Evolutionary conservation across 2,888 invertebrate species (phyloP).

Genomic region (Diloba caeruleocephala): DNA sequence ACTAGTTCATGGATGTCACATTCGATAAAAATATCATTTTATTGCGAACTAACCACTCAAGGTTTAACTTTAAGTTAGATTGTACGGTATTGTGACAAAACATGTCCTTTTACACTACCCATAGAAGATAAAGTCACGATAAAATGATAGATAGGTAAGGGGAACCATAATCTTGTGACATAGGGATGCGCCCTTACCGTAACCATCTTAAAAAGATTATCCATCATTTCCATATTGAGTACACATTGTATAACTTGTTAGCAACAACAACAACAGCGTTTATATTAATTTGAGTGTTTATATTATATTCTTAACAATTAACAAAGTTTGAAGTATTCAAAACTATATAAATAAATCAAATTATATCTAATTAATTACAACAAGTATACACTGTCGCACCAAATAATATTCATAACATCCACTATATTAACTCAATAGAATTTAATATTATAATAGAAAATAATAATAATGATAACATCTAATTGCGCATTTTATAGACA

Average conservation of each 20-base stretch:
- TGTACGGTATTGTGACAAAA: constrained; percentile 60
- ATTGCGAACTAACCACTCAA: constrained; percentile 30
- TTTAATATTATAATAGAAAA: constrained; percentile 32
- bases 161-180: constrained; percentile 40
- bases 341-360: constrained; percentile 46
- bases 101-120: constrained; percentile 68
- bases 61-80: constrained; percentile 36
- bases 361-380: constrained; percentile 24
- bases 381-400: constrained; percentile 23
- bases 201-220: constrained; percentile 62
- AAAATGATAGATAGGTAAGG: constrained; percentile 54
- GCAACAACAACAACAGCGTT: constrained; percentile 89
- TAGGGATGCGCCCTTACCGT: constrained; percentile 45
- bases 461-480: constrained; percentile 51
- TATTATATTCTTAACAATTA: constrained; percentile 74
- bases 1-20: constrained; percentile 76
- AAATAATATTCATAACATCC: constrained; percentile 29
- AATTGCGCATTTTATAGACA: constrained; percentile 77
- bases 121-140: constrained; percentile 67
- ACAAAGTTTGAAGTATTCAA: constrained; percentile 67
- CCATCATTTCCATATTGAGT: constrained; percentile 74
- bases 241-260: constrained; percentile 86
- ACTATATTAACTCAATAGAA: constrained; percentile 31
- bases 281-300: constrained; percentile 81
- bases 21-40: constrained; percentile 39